Conservation (phyloP, 64 coral and sea anemone species). For the Montipora efflorescens region DNA sequence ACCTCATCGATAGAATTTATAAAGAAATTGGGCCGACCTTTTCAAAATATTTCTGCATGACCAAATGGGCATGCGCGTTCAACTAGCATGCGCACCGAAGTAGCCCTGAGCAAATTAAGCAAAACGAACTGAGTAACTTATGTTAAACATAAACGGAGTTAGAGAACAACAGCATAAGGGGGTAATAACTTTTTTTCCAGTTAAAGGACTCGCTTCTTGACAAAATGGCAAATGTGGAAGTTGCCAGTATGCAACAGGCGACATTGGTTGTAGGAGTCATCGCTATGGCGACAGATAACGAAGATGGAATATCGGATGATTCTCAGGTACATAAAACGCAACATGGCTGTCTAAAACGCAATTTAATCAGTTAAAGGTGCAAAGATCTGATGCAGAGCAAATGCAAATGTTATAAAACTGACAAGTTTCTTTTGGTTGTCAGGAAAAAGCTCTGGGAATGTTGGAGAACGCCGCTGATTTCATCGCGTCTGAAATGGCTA, state of each 20-base stretch:
- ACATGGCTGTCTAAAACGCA: neutral
- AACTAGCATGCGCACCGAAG: too few relatives aligned
- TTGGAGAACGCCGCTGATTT: conserved; percentile 70
- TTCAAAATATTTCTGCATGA: too few relatives aligned
- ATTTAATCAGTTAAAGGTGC: neutral
- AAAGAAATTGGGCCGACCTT: too few relatives aligned
- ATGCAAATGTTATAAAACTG: too few relatives aligned
- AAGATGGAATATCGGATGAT: conserved; percentile 84
- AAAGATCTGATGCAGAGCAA: too few relatives aligned
- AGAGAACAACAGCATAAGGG: too few relatives aligned
- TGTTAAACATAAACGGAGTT: too few relatives aligned
- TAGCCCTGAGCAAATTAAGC: too few relatives aligned
- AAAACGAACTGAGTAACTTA: too few relatives aligned
- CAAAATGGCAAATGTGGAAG: conserved; percentile 71
- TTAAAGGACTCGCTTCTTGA: conserved; percentile 74
- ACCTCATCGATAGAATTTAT: too few relatives aligned
- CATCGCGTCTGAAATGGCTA: conserved; percentile 49
- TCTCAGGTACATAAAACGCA: conserved; percentile 65
- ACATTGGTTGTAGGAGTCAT: conserved; percentile 81
- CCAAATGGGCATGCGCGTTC: too few relatives aligned
- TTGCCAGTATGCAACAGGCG: conserved; percentile 77
- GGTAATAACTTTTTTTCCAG: conserved; percentile 7
- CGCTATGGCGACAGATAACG: conserved; percentile 84
- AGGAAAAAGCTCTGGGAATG: conserved; percentile 85
- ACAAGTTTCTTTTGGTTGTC: neutral